Conservation (phyloP, 2,888 invertebrate genomes). For the Scaptomyza polygonia region DNA sequence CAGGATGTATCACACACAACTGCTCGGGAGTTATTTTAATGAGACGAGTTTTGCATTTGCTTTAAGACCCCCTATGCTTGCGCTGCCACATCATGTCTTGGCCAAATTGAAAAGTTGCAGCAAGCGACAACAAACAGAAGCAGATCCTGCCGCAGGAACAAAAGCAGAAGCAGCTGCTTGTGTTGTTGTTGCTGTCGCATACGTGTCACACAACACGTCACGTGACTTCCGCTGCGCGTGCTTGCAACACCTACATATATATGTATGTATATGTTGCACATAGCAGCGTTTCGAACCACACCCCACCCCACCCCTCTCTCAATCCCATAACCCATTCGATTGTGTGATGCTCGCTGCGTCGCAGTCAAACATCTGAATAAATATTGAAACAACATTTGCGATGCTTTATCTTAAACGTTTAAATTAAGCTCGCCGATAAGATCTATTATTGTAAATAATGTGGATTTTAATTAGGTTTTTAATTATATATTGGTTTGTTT, state of each 20-base stretch:
- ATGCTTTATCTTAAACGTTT: constrained; percentile 33
- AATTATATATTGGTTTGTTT: neutral
- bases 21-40: constrained; percentile 72
- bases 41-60: constrained; percentile 62
- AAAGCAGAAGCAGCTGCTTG: constrained; percentile 16
- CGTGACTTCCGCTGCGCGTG: constrained; percentile 80
- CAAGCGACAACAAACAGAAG: constrained; percentile 34
- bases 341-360: constrained; percentile 12
- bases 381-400: constrained; percentile 50
- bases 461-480: neutral
- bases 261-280: neutral
- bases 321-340: constrained; percentile 7
- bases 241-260: constrained; percentile 64
- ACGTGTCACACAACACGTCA: constrained; percentile 79
- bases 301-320: neutral
- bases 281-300: neutral
- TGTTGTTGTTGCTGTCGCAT: constrained; percentile 64
- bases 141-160: constrained; percentile 11
- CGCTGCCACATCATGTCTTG: constrained; percentile 35
- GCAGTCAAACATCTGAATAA: constrained; percentile 39
- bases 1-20: constrained; percentile 75
- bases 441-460: neutral
- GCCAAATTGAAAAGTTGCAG: constrained; percentile 75
- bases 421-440: constrained; percentile 32
- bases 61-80: constrained; percentile 47